These are phyloP conservation scores for Charaxes varanes DNA, from an alignment of 1,140 invertebrate species.

Conservation along the genomic window DNA sequence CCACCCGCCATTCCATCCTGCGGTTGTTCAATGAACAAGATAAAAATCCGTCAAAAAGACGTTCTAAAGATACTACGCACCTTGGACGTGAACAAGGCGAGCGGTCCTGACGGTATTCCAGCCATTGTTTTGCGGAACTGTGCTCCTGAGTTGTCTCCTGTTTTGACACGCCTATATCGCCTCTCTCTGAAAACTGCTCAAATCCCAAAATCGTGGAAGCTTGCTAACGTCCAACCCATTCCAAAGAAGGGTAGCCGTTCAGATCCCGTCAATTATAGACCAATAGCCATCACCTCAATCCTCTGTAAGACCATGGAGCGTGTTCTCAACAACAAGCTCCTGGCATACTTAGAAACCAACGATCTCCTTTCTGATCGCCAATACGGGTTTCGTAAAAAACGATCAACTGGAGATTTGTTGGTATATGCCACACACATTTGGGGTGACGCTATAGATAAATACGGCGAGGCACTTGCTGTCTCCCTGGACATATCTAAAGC, in stretches of 20 bases:
- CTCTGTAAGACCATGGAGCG: conserved; percentile 19
- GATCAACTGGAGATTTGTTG: conserved; percentile 22
- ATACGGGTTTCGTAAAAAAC: conserved; percentile 23
- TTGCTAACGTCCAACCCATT: conserved; percentile 8
- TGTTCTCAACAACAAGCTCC: conserved; percentile 15
- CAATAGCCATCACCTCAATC: conserved; percentile 22
- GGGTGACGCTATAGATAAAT: conserved; percentile 3
- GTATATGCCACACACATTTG: conserved; percentile 12
- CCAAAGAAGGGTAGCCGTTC: conserved; percentile 8
- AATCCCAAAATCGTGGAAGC: neutral
- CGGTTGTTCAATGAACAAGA: too few species aligned
- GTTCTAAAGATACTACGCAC: conserved; percentile 1
- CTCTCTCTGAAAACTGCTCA: neutral
- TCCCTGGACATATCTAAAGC: conserved; percentile 3
- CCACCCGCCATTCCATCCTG: too few species aligned
- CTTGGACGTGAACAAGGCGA: conserved; percentile 6
- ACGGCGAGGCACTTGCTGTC: neutral
- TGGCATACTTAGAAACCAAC: conserved; percentile 15
- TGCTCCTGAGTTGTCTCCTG: conserved; percentile 11
- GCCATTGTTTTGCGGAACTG: conserved; percentile 4
- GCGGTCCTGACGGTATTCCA: conserved; percentile 7
- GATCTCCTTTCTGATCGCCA: conserved; percentile 11
- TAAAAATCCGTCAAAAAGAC: neutral
- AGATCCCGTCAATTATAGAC: conserved; percentile 13
- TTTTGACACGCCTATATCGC: conserved; percentile 3